These are phyloP conservation scores for Phrynocephalus vlangalii DNA, from an alignment of 2,797 vertebrate genomes.

Conservation along the genomic window DNA sequence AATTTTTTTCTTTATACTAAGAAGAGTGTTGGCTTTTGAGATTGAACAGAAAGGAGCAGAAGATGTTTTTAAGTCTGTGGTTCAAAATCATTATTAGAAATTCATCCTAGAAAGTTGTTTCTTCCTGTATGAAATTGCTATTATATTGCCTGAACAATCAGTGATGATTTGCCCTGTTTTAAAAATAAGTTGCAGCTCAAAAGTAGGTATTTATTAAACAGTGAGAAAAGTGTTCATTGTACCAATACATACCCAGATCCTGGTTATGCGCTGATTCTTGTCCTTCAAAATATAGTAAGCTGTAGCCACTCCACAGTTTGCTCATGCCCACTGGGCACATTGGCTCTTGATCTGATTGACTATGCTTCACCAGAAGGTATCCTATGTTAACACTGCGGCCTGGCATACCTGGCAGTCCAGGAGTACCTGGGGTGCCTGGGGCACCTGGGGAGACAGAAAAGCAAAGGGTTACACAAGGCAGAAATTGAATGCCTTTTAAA, in stretches of 20 bases:
- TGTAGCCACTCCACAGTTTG: slow-evolving; percentile 97
- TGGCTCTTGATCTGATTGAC: slow-evolving; percentile 90
- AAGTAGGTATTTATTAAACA: background rate
- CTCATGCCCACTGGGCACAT: slow-evolving; percentile 97
- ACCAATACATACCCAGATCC: slow-evolving; percentile 87
- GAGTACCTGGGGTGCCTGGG: slow-evolving; percentile 82
- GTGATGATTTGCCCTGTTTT: background rate
- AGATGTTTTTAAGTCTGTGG: background rate
- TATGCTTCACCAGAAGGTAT: slow-evolving; percentile 98
- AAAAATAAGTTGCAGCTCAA: background rate
- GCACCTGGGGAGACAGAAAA: slow-evolving; percentile 69
- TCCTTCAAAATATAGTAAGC: slow-evolving; percentile 95
- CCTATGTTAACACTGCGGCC: slow-evolving; percentile 96
- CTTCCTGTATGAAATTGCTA: background rate
- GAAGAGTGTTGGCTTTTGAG: background rate
- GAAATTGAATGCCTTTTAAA: background rate
- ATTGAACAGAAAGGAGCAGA: background rate
- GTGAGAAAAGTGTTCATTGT: no score
- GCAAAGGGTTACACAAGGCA: background rate
- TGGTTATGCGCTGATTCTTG: slow-evolving; percentile 99
- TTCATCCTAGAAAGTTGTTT: background rate
- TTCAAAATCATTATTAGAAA: background rate
- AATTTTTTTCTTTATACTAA: background rate
- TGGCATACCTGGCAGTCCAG: slow-evolving; percentile 89
- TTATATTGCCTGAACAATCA: background rate